Evolutionary conservation across 1,140 invertebrate species (phyloP), one percentile per base, ranked within the genome.

Genomic region (Pseudoatta argentina): DNA sequence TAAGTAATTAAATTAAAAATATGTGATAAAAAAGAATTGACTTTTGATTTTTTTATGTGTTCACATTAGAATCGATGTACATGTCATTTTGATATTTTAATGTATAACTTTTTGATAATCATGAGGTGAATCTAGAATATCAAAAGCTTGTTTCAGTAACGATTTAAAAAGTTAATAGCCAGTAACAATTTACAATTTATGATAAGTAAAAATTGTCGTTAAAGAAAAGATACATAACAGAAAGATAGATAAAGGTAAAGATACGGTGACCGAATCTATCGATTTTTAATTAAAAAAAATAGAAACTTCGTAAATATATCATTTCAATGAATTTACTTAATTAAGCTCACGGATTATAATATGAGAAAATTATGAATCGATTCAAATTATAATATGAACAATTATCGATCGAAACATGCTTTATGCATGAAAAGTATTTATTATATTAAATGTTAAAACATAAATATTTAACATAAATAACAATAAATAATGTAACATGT

Each of bases 401-500:
- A 39, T 7, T 64, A 77, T 75, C 16, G 14, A 75, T 77, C 16
- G 7, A 77, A 77, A 64, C 4, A n/a, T 30, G 1, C 1, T 77
- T 63, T 44, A 77, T 77, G 21, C 34, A 63, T 34, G 21, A 7
- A 64, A 63, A 64, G 5, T 57, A 77, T 27, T 16, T 5, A 14
- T 64, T 18, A 8, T 7, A 77, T 64, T 63, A 27, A 63, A 77
- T 10, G 4, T 77, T 77, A 77, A 44, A 64, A 24, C 24, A 48
- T 21, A 21, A 21, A 48, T 3, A 61, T 76, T 44, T 27, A 77
- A 63, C 53, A 53, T 53, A 27, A 30, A 24, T 24, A 24, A 30
- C 3, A 18, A n/a, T 21, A 53, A 21, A 44, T 44, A 44, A 44
- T 44, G 39, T 10, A 12, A 44, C 0, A 12, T 53, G 7, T 18